These are phyloP conservation scores for Ailurus styani DNA, from an alignment of 2,113 vertebrate species.

Conservation along the genomic window DNA sequence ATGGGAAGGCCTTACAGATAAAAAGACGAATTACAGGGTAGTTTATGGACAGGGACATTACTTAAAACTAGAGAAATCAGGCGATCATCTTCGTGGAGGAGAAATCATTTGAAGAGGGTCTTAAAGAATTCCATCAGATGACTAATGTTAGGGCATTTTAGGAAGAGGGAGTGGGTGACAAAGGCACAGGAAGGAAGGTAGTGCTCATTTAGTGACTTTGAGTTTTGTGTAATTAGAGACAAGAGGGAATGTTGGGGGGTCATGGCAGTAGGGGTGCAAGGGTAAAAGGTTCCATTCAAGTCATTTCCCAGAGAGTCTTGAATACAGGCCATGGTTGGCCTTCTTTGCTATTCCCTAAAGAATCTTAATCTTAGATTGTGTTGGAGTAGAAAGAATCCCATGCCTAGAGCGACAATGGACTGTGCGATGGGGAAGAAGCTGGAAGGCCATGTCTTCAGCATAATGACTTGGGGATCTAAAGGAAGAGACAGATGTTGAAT, in stretches of 20 bases:
- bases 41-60: neutral
- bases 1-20: neutral
- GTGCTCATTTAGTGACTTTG: neutral
- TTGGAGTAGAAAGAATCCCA: neutral
- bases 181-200: neutral
- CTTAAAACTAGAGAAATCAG: neutral
- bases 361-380: neutral
- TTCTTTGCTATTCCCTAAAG: neutral
- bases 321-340: neutral
- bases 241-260: neutral
- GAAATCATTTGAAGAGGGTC: neutral
- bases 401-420: neutral
- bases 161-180: neutral
- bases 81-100: neutral
- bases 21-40: neutral
- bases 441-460: neutral
- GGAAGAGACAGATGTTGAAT: neutral
- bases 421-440: neutral
- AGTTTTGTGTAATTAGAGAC: neutral
- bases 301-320: neutral
- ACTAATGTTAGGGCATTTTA: neutral
- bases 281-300: neutral
- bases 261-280: neutral
- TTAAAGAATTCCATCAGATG: neutral
- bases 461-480: neutral